Evolutionary conservation across 2,888 invertebrate genomes (phyloP).

Genomic region (Sussaba pulchella): DNA sequence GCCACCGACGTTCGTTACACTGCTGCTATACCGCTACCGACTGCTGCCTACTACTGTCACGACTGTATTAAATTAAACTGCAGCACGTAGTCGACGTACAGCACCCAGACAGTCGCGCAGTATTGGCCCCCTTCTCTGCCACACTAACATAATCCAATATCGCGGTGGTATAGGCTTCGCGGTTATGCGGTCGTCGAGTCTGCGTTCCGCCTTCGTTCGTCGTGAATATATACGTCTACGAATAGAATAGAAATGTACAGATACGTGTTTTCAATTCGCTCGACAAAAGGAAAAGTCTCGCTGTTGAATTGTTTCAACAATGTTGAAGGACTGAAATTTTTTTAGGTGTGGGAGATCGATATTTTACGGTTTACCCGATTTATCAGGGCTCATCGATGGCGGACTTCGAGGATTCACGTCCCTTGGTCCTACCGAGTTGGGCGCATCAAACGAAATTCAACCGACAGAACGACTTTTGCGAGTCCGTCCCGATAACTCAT

Average conservation of each 20-base stretch:
- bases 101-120: conserved; percentile 46
- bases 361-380: not conserved
- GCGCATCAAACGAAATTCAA: no score
- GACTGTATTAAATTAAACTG: conserved; percentile 82
- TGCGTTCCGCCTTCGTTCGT: conserved; percentile 54
- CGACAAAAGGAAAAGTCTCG: no score
- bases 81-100: conserved; percentile 67
- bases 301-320: no score
- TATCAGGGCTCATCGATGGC: no score
- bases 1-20: no score
- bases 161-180: conserved; percentile 57
- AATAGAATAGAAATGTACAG: no score
- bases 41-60: conserved; percentile 63
- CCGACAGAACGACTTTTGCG: conserved; percentile 70
- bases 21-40: conserved; percentile 3
- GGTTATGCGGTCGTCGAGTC: conserved; percentile 62
- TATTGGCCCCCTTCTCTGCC: conserved; percentile 54
- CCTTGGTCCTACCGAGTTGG: no score
- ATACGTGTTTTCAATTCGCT: no score
- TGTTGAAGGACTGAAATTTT: no score
- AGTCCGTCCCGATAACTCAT: conserved; percentile 65
- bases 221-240: conserved; percentile 6
- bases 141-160: conserved; percentile 78
- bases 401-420: no score
- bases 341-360: not conserved